Evolutionary conservation across 2,888 invertebrate species (phyloP), one percentile per base, ranked within the genome.

Genomic region (Drosophila helvetica): DNA sequence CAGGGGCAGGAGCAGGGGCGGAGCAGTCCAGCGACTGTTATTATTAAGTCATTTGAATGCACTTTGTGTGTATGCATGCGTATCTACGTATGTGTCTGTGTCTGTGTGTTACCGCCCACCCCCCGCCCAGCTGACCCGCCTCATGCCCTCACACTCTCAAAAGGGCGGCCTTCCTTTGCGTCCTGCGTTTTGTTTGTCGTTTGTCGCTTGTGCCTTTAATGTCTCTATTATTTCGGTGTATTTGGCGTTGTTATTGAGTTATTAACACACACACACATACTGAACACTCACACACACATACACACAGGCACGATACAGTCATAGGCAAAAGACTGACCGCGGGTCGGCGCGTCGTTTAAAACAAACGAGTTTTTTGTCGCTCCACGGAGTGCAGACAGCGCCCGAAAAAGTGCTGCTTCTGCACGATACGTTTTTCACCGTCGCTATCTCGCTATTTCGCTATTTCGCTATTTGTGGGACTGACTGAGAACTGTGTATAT

Each of bases 1-100:
- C 7, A 15, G 38, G 38, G 38, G 38, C 38, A n/a, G n/a, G 27
- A 5, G 6, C 7, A 15, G 38, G 38, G 38, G 38, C 38, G 38
- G n/a, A n/a, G 38, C 0, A n/a, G 38, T 2, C 38, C 38, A 38
- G 38, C 38, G 47, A 54, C 74, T 73, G 78, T 78, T 82, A 78
- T 87, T 87, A 83, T 89, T 88, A 88, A 89, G 84, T 89, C 88
- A 89, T 88, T 88, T 81, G 77, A 75, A 79, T 80, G 87, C 86
- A 87, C 78, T 84, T 79, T 84, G 85, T 61, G 73, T 75, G 72
- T 62, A 59, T 65, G 70, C 60, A 46, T 56, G 38, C 56, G 22
- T 56, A 42, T 66, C n/a, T 51, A 22, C 30, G 15, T 38, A 6
- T 54, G 22, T 48, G 10, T 38, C 15, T 38, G 19, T 33, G 8